phyloP scores from a whole-genome alignment of 2,113 vertebrate genomes.

The Malurus elegans region DNA sequence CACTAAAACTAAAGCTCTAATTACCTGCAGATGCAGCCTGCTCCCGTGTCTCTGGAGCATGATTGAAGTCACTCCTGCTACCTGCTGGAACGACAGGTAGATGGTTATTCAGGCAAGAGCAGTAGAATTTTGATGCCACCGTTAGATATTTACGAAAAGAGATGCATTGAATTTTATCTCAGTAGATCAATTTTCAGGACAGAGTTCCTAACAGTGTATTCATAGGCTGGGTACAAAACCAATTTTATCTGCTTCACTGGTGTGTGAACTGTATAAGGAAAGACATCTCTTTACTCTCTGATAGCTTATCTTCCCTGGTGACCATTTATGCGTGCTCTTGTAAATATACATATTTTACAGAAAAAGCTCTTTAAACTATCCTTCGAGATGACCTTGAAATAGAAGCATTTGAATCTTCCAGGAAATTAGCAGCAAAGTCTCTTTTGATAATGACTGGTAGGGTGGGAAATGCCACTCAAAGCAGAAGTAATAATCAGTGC shows the following conservation, averaged over 20 bases:
- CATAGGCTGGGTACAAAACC: conserved; percentile 87
- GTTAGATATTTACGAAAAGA: conserved; percentile 77
- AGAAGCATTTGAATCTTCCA: conserved; percentile 79
- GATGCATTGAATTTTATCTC: conserved; percentile 76
- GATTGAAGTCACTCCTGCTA: not conserved
- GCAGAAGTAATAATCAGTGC: conserved; percentile 60
- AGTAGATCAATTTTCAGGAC: conserved; percentile 81
- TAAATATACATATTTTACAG: conserved; percentile 94
- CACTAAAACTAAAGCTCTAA: conserved; percentile 20
- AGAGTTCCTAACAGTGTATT: conserved; percentile 79
- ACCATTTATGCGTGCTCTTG: conserved; percentile 91
- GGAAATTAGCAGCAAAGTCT: conserved; percentile 82
- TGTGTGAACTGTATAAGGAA: conserved; percentile 92
- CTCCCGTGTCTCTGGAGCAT: not conserved
- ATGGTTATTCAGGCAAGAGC: conserved; percentile 52
- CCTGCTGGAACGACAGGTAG: conserved; percentile 34
- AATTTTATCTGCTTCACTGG: conserved; percentile 97
- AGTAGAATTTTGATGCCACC: conserved; percentile 52
- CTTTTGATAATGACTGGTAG: conserved; percentile 75
- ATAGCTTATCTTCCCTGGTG: conserved; percentile 92
- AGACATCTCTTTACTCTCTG: conserved; percentile 92
- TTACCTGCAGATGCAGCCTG: not conserved
- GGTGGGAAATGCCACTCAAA: conserved; percentile 78
- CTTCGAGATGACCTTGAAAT: conserved; percentile 86
- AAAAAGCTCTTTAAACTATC: conserved; percentile 77